Base-by-base conservation (phyloP, 1,140 invertebrate species). In the Trypoxylus dichotomus region DNA sequence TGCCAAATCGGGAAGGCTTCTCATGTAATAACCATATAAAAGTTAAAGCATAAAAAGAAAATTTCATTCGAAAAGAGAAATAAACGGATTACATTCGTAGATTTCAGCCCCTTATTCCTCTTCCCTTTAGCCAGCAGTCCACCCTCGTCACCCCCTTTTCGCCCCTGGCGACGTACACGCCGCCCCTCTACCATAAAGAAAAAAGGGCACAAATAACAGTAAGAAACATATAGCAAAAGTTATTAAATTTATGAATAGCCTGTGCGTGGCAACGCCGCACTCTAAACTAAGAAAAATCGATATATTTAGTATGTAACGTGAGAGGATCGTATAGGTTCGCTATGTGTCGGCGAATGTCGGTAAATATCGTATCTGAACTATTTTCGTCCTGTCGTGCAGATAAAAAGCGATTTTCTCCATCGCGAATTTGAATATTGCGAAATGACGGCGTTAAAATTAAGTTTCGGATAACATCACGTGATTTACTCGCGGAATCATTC, bases 281-380 rank as follows among this genome's bases (percentile, higher is more conserved):
- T 63, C 60, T 63, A 63, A 63, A 63, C 60, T 63, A 63, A 63
- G 60, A 63, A 63, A 63, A 63, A 63, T 63, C 60, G 60, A 63
- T 63, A 63, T 63, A 63, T 63, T 47, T 63, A 63, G 60, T 63
- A 63, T 63, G 60, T 27, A 27, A 63, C 60, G 60, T 24, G 19
- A 15, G 19, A 63, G 19, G 25, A 63, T 63, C 60, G 60, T 27
- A 63, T 10, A n/a, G 2, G 6, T 10, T 63, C 60, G 60, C 6
- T 27, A 0, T 10, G 19, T 24, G 2, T 63, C 60, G 60, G 19
- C 13, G 2, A 27, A 24, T 6, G 2, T 24, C 60, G 60, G 3
- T 5, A 13, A 21, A 27, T 3, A 63, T 63, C 60, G 60, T 19
- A 63, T 63, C 60, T 63, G 60, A 63, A 24, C 60, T 63, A 63